Conservation (phyloP, 2,888 invertebrate genomes). For the Laothoe populi region DNA sequence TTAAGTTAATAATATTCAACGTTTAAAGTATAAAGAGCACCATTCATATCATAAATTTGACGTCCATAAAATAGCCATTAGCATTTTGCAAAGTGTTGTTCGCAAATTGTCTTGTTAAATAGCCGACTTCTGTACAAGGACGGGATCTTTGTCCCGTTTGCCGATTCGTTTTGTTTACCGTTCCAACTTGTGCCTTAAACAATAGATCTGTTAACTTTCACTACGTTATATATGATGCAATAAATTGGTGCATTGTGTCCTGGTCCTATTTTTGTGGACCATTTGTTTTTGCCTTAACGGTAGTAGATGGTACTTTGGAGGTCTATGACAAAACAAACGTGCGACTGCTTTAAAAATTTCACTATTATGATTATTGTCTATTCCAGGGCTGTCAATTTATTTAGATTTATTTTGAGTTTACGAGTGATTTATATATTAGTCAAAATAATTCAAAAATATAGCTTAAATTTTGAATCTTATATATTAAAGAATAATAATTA, state of each 20-base stretch:
- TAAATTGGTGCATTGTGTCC: slow-evolving; percentile 63
- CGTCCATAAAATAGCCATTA: slow-evolving; percentile 54
- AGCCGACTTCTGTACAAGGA: slow-evolving; percentile 68
- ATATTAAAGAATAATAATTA: no score
- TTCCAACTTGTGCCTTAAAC: slow-evolving; percentile 62
- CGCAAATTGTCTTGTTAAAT: slow-evolving; percentile 63
- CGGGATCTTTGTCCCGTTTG: slow-evolving; percentile 56
- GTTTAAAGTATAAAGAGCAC: slow-evolving; percentile 18
- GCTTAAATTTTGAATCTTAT: no score
- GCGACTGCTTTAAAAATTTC: slow-evolving; percentile 63
- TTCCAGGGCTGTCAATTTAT: neutral
- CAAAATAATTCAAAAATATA: neutral
- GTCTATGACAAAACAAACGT: slow-evolving; percentile 68
- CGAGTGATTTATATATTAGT: no score
- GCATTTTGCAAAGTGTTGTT: slow-evolving; percentile 66
- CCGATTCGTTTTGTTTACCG: slow-evolving; percentile 68
- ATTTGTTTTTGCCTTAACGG: slow-evolving; percentile 79
- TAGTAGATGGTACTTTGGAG: slow-evolving; percentile 69
- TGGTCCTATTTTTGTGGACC: slow-evolving; percentile 56
- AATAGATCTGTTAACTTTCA: slow-evolving; percentile 73
- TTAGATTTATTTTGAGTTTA: neutral
- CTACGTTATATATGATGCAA: slow-evolving; percentile 79
- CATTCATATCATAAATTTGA: slow-evolving; percentile 45
- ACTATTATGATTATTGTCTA: slow-evolving; percentile 62
- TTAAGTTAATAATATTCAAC: slow-evolving; percentile 12